Percentiles rank a stretch among this genome's conserved stretches.
Conservation (phyloP, 2,797 vertebrate species). For the Podarcis lilfordi region DNA sequence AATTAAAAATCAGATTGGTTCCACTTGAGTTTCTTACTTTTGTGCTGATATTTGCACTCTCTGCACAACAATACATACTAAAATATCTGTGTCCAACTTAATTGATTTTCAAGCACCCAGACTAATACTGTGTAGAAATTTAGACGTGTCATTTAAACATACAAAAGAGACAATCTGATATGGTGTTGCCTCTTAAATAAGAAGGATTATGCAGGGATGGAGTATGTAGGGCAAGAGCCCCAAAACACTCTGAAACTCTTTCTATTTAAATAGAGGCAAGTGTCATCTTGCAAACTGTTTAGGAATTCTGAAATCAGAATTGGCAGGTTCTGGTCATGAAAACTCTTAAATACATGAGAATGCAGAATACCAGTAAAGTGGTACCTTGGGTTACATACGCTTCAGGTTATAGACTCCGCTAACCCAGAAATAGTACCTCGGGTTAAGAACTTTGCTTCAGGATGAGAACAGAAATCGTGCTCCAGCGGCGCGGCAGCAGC, state of each 20-base stretch:
- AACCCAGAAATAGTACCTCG: no score
- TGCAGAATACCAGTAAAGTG: not conserved
- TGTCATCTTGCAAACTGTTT: not conserved
- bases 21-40: not conserved
- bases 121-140: not conserved
- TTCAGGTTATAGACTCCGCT: no score
- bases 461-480: no score
- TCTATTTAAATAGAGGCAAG: not conserved
- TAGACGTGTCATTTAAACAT: not conserved
- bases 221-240: not conserved
- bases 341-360: not conserved
- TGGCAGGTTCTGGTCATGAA: not conserved
- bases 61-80: not conserved
- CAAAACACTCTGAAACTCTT: not conserved
- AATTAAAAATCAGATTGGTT: slow-evolving; percentile 25
- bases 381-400: no score
- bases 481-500: no score
- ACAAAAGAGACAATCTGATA: not conserved
- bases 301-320: not conserved
- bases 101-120: slow-evolving; percentile 3
- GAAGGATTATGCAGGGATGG: not conserved
- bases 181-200: not conserved
- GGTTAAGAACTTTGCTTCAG: no score
- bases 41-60: not conserved
- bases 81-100: slow-evolving; percentile 18